phyloP scores from a whole-genome alignment of 2,113 vertebrate species.

The Monarcha castaneiventris region DNA sequence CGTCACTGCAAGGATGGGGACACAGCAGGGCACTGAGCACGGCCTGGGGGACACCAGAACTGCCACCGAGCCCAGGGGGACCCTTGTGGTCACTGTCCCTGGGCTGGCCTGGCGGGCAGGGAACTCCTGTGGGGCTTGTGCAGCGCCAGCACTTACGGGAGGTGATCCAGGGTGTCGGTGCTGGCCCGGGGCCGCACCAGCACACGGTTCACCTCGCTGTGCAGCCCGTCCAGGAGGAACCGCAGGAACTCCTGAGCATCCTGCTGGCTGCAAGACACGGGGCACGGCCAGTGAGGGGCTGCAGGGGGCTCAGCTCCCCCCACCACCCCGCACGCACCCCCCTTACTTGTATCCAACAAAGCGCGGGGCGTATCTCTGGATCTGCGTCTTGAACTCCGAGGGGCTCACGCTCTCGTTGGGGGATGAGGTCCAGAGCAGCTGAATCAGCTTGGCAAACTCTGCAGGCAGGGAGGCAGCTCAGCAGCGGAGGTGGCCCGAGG shows the following conservation, averaged over 20 bases:
- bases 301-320: background rate
- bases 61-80: background rate
- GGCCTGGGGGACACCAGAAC: background rate
- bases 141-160: conserved; percentile 80
- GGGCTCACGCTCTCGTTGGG: conserved; percentile 88
- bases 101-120: background rate
- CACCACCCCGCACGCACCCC: fast-evolving
- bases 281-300: background rate
- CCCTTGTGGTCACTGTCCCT: fast-evolving
- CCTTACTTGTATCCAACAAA: conserved; percentile 95
- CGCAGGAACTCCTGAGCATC: conserved; percentile 96
- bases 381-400: conserved; percentile 92
- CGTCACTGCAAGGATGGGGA: conserved; percentile 76
- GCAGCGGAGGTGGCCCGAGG: background rate
- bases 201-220: conserved; percentile 91
- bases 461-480: background rate
- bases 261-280: conserved; percentile 82
- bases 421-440: conserved; percentile 88
- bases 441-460: conserved; percentile 94
- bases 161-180: conserved; percentile 83
- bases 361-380: conserved; percentile 91
- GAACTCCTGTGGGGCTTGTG: fast-evolving
- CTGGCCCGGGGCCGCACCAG: conserved; percentile 72
- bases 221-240: conserved; percentile 91
- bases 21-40: background rate